Conservation (phyloP, 2,888 invertebrate species). For the Apamea epomidion region DNA sequence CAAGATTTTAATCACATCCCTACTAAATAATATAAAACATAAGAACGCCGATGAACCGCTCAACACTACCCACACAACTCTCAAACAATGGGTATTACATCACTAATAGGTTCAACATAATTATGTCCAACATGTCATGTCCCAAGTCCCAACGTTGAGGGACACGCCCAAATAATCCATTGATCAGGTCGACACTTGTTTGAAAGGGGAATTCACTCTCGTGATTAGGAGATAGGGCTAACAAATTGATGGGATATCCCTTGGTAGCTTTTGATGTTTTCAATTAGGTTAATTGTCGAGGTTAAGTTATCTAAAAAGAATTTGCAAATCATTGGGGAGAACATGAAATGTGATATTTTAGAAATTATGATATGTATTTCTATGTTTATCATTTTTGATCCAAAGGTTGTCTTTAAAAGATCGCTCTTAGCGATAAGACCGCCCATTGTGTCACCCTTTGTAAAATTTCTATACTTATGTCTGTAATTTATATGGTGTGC, state of each 20-base stretch:
- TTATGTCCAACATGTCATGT: conserved; percentile 34
- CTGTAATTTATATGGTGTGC: no score
- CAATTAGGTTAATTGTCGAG: not conserved
- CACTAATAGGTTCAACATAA: conserved; percentile 51
- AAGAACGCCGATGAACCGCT: conserved; percentile 29
- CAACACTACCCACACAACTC: conserved; percentile 48
- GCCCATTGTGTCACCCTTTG: no score
- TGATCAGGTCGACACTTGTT: conserved; percentile 19
- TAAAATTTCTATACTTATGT: no score
- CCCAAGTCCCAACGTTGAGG: conserved; percentile 20
- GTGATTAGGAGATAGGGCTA: not conserved
- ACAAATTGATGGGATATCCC: not conserved
- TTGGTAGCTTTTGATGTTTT: not conserved
- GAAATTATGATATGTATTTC: no score
- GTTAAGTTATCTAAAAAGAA: not conserved
- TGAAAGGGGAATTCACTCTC: conserved; percentile 15
- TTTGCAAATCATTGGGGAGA: not conserved
- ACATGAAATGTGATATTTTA: not conserved
- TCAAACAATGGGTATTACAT: conserved; percentile 53
- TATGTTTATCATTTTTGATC: no score
- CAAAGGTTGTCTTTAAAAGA: no score
- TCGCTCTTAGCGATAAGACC: no score
- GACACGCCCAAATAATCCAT: conserved; percentile 43
- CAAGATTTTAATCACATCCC: conserved; percentile 16
- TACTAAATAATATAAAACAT: conserved; percentile 32